phyloP scores from a whole-genome alignment of 2,113 vertebrate species.

The Motacilla tschutschensis region DNA sequence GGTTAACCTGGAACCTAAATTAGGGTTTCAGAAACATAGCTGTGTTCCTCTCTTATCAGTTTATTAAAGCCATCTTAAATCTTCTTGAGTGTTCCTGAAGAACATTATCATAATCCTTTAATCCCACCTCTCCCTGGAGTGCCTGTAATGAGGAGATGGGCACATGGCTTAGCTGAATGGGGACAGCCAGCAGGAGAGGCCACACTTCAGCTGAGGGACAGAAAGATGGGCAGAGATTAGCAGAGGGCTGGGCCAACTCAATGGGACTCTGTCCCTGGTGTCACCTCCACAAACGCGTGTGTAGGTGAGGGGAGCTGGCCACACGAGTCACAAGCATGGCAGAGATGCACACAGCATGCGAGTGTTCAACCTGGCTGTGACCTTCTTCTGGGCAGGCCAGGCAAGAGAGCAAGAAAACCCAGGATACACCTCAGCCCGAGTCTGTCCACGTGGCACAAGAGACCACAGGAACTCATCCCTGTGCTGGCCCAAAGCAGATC shows the following conservation, averaged over 20 bases:
- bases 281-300: rapidly evolving
- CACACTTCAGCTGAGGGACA: neutral
- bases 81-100: constrained; percentile 59
- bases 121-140: constrained; percentile 62
- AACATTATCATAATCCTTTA: constrained; percentile 70
- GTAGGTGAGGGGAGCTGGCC: neutral
- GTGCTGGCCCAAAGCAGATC: neutral
- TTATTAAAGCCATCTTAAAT: constrained; percentile 68
- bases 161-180: constrained; percentile 47
- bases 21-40: constrained; percentile 45
- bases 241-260: neutral
- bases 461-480: neutral
- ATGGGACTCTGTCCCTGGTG: rapidly evolving
- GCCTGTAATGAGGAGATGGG: constrained; percentile 57
- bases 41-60: constrained; percentile 44
- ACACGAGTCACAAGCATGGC: rapidly evolving
- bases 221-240: neutral
- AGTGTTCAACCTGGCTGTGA: neutral
- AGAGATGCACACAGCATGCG: rapidly evolving
- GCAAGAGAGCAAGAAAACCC: neutral
- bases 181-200: constrained; percentile 38
- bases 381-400: neutral
- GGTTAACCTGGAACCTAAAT: constrained; percentile 53
- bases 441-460: rapidly evolving
- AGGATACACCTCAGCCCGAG: neutral